These are phyloP conservation scores for Takifugu ocellatus DNA, from an alignment of 2,797 vertebrate genomes.

Conservation along the genomic window DNA sequence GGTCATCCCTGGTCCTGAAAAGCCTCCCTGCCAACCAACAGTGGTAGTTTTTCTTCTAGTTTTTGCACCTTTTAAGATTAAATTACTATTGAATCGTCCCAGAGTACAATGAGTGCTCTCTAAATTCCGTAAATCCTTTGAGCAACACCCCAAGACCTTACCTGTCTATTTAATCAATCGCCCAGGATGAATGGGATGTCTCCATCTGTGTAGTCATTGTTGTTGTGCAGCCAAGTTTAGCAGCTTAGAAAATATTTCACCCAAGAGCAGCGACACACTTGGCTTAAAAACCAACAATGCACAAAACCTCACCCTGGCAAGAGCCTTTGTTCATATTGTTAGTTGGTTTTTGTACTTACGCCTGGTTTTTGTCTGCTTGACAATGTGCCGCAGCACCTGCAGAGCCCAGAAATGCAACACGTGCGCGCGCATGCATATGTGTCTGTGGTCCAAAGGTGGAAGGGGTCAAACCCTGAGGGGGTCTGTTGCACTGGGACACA, in stretches of 20 bases:
- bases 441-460: slow-evolving; percentile 33
- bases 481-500: slow-evolving; percentile 57
- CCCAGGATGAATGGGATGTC: background rate
- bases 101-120: slow-evolving; percentile 20
- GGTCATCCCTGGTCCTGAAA: slow-evolving; percentile 49
- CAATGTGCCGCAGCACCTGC: slow-evolving; percentile 56
- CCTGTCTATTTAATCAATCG: slow-evolving; percentile 26
- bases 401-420: slow-evolving; percentile 41
- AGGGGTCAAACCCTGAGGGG: slow-evolving; percentile 62
- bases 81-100: slow-evolving; percentile 45
- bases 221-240: slow-evolving; percentile 6
- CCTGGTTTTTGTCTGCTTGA: slow-evolving; percentile 9
- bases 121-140: slow-evolving; percentile 36
- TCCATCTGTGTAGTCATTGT: slow-evolving; percentile 5
- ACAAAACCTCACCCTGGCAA: background rate
- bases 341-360: slow-evolving; percentile 14
- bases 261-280: slow-evolving; percentile 6
- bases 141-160: slow-evolving; percentile 31
- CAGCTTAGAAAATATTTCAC: slow-evolving; percentile 11
- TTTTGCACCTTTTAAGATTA: slow-evolving; percentile 43
- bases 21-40: slow-evolving; percentile 39
- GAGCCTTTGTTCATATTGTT: slow-evolving; percentile 14
- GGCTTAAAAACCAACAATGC: slow-evolving; percentile 21
- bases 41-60: slow-evolving; percentile 28
- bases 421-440: slow-evolving; percentile 23